These are phyloP conservation scores for Microcebus tavaratra DNA, from an alignment of 2,113 vertebrate species.

Conservation along the genomic window DNA sequence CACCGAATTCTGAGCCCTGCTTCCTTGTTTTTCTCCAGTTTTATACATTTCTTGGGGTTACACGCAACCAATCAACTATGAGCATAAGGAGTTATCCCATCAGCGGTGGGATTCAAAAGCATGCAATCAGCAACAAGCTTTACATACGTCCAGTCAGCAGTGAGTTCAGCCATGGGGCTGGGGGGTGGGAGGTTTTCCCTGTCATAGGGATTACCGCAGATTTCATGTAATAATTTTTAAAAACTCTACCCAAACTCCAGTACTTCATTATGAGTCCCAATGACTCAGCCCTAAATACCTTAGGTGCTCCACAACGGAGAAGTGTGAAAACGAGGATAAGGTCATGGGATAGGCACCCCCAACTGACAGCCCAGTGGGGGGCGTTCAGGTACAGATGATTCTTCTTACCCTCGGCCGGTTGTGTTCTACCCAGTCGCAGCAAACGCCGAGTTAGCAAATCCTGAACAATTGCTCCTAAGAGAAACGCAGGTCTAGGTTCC, in stretches of 20 bases:
- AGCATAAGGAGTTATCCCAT: too few relatives aligned
- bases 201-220: background rate
- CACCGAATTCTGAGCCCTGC: too few relatives aligned
- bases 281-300: background rate
- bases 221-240: background rate
- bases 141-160: too few relatives aligned
- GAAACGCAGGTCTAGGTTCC: background rate
- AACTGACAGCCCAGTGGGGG: background rate
- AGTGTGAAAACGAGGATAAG: background rate
- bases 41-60: too few relatives aligned
- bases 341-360: background rate
- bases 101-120: too few relatives aligned
- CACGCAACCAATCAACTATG: too few relatives aligned
- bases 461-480: background rate
- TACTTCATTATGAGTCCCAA: background rate
- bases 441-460: background rate
- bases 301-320: background rate
- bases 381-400: background rate
- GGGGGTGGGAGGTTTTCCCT: too few relatives aligned
- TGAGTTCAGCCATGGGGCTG: too few relatives aligned
- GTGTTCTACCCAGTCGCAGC: background rate
- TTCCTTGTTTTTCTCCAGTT: too few relatives aligned
- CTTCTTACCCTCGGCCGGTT: background rate
- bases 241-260: background rate
- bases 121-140: too few relatives aligned